Evolutionary conservation across 1,140 invertebrate species (phyloP).

Genomic region (Diachasmimorpha longicaudata): DNA sequence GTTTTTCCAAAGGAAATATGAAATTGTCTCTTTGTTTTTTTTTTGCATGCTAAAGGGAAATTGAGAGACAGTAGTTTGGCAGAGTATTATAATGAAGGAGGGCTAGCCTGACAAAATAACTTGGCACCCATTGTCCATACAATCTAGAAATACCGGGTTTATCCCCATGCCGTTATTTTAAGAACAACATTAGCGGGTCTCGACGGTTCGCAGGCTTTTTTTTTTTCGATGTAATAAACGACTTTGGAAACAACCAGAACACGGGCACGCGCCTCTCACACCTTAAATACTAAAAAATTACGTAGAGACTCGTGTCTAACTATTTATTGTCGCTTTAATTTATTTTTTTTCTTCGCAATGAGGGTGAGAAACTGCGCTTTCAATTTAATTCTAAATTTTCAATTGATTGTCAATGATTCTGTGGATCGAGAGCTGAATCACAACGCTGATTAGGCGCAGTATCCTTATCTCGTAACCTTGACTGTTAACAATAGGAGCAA

Average conservation of each 20-base stretch:
- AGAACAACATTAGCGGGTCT: constrained; percentile 20
- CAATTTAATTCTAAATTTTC: too few species aligned
- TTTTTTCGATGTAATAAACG: not conserved
- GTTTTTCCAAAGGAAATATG: not conserved
- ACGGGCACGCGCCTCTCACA: not conserved
- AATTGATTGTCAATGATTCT: too few species aligned
- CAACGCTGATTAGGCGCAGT: not conserved
- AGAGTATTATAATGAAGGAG: not conserved
- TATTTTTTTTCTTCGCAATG: not conserved
- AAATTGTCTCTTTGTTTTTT: not conserved
- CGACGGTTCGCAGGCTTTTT: not conserved
- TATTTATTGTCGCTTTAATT: not conserved
- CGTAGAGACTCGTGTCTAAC: not conserved
- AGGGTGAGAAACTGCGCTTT: too few species aligned
- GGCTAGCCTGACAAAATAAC: constrained; percentile 27
- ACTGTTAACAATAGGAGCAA: too few species aligned
- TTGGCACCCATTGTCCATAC: constrained; percentile 50
- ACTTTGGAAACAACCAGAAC: not conserved
- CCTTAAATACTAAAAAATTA: not conserved
- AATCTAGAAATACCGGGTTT: constrained; percentile 46
- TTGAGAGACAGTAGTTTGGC: not conserved
- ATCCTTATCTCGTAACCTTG: not conserved
- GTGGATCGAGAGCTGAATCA: too few species aligned
- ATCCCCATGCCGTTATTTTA: constrained; percentile 42
- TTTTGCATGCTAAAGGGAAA: not conserved